phyloP scores from a whole-genome alignment of 2,888 invertebrate species.

The Machimus rusticus region DNA sequence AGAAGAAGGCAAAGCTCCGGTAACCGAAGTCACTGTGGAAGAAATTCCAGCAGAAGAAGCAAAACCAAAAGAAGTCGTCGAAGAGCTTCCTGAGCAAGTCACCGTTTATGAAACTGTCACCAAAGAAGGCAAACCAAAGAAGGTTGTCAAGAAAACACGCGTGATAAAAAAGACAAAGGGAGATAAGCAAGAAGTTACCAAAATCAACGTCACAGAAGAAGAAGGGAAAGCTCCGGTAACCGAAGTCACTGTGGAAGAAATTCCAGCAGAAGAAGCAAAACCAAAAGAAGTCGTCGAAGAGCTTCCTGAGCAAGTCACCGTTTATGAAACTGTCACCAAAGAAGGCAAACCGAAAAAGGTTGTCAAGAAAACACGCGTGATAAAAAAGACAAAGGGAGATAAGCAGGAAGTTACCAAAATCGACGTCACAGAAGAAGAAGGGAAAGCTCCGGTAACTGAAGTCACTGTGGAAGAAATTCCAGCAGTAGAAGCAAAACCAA shows the following conservation, averaged over 20 bases:
- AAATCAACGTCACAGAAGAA: conserved; percentile 57
- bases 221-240: conserved; percentile 53
- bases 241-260: conserved; percentile 51
- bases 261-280: conserved; percentile 45
- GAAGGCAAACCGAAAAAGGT: conserved; percentile 55
- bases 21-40: conserved; percentile 56
- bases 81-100: conserved; percentile 57
- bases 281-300: conserved; percentile 51
- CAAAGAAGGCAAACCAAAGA: conserved; percentile 52
- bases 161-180: conserved; percentile 52
- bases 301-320: conserved; percentile 55
- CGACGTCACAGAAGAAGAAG: conserved; percentile 64
- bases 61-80: conserved; percentile 51
- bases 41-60: conserved; percentile 57
- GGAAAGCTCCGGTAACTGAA: conserved; percentile 58
- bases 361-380: conserved; percentile 56
- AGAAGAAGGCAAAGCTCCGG: conserved; percentile 63
- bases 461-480: conserved; percentile 59
- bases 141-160: conserved; percentile 43
- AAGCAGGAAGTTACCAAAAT: conserved; percentile 60
- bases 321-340: conserved; percentile 56
- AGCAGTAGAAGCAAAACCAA: conserved; percentile 52
- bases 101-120: conserved; percentile 57
- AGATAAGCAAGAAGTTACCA: conserved; percentile 58
- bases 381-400: conserved; percentile 57